Evolutionary conservation across 2,888 invertebrate genomes (phyloP).

Genomic region (Synanthedon vespiformis): DNA sequence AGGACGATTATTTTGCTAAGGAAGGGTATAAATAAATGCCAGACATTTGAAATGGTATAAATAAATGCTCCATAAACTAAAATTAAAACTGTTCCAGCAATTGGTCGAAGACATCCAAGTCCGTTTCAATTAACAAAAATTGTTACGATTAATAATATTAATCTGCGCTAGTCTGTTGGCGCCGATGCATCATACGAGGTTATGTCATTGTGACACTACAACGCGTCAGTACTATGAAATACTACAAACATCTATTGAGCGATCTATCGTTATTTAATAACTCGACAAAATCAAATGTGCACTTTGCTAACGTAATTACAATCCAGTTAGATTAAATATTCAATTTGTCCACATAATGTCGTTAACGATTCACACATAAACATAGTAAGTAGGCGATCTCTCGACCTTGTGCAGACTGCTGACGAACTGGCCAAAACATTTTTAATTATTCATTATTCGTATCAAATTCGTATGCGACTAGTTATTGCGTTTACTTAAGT

Average conservation of each 20-base stretch:
- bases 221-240: slow-evolving; percentile 4
- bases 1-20: neutral
- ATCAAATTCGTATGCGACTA: slow-evolving; percentile 29
- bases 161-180: slow-evolving; percentile 39
- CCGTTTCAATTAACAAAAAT: slow-evolving; percentile 56
- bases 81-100: slow-evolving; percentile 32
- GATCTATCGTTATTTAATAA: neutral
- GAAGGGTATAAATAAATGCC: neutral
- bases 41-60: slow-evolving; percentile 10
- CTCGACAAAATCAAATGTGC: neutral
- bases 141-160: slow-evolving; percentile 34
- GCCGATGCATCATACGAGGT: slow-evolving; percentile 26
- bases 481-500: slow-evolving; percentile 13
- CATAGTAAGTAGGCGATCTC: slow-evolving; percentile 11
- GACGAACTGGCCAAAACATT: slow-evolving; percentile 24
- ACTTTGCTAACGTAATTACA: neutral
- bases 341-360: neutral
- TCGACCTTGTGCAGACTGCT: slow-evolving; percentile 26
- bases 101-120: slow-evolving; percentile 39
- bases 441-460: slow-evolving; percentile 42
- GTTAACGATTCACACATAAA: neutral
- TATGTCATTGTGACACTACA: slow-evolving; percentile 8
- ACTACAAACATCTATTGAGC: neutral
- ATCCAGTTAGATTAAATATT: neutral
- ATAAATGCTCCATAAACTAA: slow-evolving; percentile 47